Evolutionary conservation across 2,888 invertebrate genomes (phyloP), one percentile per base, ranked within the genome.

Genomic region (Pheosia tremula): DNA sequence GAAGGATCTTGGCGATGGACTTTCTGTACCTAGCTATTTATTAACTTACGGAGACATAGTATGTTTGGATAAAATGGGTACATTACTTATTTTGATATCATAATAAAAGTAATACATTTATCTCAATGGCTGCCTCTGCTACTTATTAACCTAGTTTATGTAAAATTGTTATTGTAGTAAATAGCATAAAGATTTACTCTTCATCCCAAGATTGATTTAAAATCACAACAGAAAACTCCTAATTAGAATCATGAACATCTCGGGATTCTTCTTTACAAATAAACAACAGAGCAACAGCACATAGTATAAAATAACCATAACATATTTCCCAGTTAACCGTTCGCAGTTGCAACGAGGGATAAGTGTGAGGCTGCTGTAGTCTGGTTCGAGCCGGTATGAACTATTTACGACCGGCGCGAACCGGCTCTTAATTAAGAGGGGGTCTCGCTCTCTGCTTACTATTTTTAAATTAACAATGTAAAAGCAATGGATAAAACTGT

Each of bases 391-490:
- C 38, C 10, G 47, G 49, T 56, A 3, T 8, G 11, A 60, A 10
- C 47, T 53, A 61, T 59, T 57, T 61, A 55, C 50, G 60, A n/a
- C 56, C 13, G 5, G 55, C 43, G 58, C 8, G 55, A 60, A 60
- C 59, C 39, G 13, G 61, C 61, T 67, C 37, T 60, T 56, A 63
- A 66, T 66, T 67, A 61, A 13, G 24, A 49, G 11, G 9, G 54
- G 54, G 10, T 49, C 5, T 7, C 47, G 7, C 11, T 54, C 41
- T 41, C 5, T 52, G 38, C 41, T 63, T 57, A 57, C 60, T 37
- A 72, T 61, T 66, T 49, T 66, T 49, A 63, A 41, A 57, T 61
- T 56, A 55, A 37, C 39, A 50, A 52, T 64, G 64, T 60, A 50
- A 24, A 24, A 24, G 2, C 24, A 24, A 24, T 24, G 24, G 24